Percentiles rank a stretch among this genome's conserved stretches.
Evolutionary conservation across 2,888 invertebrate genomes (phyloP).

Genomic region (Dryocosmus kuriphilus): DNA sequence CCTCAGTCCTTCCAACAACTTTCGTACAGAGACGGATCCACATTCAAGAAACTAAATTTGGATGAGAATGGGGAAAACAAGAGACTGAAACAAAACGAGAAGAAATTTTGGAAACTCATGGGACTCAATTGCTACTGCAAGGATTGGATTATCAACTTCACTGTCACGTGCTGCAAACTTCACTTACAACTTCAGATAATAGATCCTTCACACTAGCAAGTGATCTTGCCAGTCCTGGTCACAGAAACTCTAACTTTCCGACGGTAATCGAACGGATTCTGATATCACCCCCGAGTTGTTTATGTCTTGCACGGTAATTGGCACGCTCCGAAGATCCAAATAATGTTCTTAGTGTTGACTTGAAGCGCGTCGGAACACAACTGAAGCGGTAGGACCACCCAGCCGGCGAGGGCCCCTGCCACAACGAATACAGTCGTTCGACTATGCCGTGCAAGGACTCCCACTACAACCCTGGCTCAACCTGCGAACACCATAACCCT

Average conservation of each 20-base stretch:
- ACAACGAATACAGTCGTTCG: slow-evolving; percentile 73
- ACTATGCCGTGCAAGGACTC: slow-evolving; percentile 71
- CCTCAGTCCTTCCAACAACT: not conserved
- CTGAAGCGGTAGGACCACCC: slow-evolving; percentile 78
- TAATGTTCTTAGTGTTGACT: slow-evolving; percentile 73
- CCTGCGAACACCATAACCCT: slow-evolving; percentile 63
- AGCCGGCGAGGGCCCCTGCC: slow-evolving; percentile 72
- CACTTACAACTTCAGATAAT: not conserved
- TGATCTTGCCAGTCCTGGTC: not conserved
- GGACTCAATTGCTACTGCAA: not conserved
- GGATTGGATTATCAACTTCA: slow-evolving; percentile 8
- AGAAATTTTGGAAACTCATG: no score
- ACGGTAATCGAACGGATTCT: not conserved
- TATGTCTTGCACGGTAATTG: not conserved
- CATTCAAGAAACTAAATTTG: not conserved
- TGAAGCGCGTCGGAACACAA: slow-evolving; percentile 77
- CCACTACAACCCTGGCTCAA: slow-evolving; percentile 70
- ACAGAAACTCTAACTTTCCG: not conserved
- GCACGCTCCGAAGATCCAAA: slow-evolving; percentile 57
- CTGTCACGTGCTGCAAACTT: slow-evolving; percentile 27
- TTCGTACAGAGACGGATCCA: slow-evolving; percentile 29
- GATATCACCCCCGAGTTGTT: not conserved
- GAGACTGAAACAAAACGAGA: no score
- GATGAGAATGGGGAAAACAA: not conserved
- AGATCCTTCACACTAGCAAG: not conserved